Evolutionary conservation across 1,140 invertebrate genomes (phyloP), one percentile per base, ranked within the genome.

Genomic region (Heliconius hermathena): DNA sequence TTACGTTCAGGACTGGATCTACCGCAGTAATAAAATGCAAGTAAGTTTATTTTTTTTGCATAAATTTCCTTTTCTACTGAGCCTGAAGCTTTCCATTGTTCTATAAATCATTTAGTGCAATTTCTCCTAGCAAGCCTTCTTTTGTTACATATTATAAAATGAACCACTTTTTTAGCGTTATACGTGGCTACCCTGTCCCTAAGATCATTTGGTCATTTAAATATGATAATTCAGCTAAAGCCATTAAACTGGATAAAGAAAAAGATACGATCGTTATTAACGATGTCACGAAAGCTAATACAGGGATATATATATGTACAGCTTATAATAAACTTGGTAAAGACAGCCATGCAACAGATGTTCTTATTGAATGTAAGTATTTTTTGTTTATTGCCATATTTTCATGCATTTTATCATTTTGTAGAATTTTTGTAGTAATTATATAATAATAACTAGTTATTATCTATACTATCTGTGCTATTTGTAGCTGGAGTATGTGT

Each of bases 281-380:
- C 74, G 41, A 74, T 70, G 74, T 83, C 60, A 71, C 71, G 22
- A 16, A 36, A 76, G 66, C 81, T 0, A 49, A 81, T 77, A 71
- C 46, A 29, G 87, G 85, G 1, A 70, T 73, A 29, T 86, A 85
- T 52, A 83, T 46, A 79, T 89, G 88, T 79, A 46, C 76, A 5
- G 88, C 83, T 16, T 13, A 29, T 11, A 89, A 89, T 78, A 41
- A 71, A 18, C 52, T 77, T 33, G 85, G 85, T 2, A 29, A 26
- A 22, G 88, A 83, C 46, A 11, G 26, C 33, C 80, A 82, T 38
- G 70, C 82, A n/a, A 83, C 80, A 8, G 16, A 74, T 16, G 29
- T 86, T n/a, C 72, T 76, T 33, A 81, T 87, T 20, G 49, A 84
- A 75, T 83, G 87, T 87, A 80, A 82, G 84, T 85, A 18, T 70